Evolutionary conservation across 30 jellyfish, hydroid and myxozoan species (phyloP), one percentile per base, ranked within the genome.

Genomic region (Aurelia aurita complex sp. Pacific): DNA sequence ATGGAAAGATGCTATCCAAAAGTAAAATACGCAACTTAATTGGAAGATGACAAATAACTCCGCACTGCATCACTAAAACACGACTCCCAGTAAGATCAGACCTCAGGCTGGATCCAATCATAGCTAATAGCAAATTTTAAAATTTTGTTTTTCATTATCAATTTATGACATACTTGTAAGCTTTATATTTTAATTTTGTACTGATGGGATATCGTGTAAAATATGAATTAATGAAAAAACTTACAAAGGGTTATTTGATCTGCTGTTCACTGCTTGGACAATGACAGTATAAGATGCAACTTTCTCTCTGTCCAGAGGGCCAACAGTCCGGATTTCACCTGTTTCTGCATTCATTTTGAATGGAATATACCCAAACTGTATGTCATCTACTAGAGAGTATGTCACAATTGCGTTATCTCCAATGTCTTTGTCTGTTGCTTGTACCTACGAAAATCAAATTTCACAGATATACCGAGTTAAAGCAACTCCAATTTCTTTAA

Each of bases 241-340:
- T 71, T 62, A 83, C 92, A 83, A 18, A 0, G 40, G 34, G 1
- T 70, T 42, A 29, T 16, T 70, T 23, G 82, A 57, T 38, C 74
- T 79, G 54, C 64, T 62, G 71, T 91, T 91, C 38, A 81, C 16
- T 46, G 95, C 97, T n/a, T 54, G 54, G 17, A 86, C 88, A 6
- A 34, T 64, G 15, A 91, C 42, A 10, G 63, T 51, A 77, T 67
- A 81, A 10, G 67, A n/a, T 2, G 65, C 71, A 6, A 18, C 16
- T 52, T 32, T 53, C 46, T 93, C 98, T 70, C 97, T 85, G 76
- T 93, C 97, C 59, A 88, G 43, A 65, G 51, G 40, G 1, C 76
- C 85, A 51, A 36, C 18, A 9, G 93, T 84, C 63, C 35, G 42
- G 7, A 84, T 64, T 2, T 36, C 77, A 3, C 93, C 93, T 51